Evolutionary conservation across 2,113 vertebrate species (phyloP).

Genomic region (Brachypodius melanocephalos): DNA sequence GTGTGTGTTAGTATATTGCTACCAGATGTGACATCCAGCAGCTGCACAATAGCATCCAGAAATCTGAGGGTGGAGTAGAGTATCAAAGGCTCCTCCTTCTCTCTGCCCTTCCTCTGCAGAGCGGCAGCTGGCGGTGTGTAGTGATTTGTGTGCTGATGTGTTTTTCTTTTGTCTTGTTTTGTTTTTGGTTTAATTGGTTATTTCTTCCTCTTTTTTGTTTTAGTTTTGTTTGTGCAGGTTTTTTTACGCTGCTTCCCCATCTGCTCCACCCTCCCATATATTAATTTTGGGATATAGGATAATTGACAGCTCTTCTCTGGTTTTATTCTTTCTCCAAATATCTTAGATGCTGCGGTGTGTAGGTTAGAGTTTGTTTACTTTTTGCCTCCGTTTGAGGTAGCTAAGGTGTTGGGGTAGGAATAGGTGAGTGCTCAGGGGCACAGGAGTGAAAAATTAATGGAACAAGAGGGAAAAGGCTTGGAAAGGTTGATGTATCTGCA

Average conservation of each 20-base stretch:
- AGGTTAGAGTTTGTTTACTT: not conserved
- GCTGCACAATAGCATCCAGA: not conserved
- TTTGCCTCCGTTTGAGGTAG: not conserved
- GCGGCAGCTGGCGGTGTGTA: not conserved
- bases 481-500: not conserved
- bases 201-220: not conserved
- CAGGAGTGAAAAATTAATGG: not conserved
- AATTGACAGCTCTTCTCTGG: not conserved
- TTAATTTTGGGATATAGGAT: not conserved
- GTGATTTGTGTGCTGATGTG: fast-evolving
- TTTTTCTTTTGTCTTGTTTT: not conserved
- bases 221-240: not conserved
- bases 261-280: fast-evolving
- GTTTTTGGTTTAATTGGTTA: not conserved
- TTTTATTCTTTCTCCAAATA: not conserved
- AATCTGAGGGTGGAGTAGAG: not conserved
- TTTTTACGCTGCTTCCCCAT: fast-evolving
- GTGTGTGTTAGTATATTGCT: not conserved
- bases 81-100: not conserved
- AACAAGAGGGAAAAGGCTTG: not conserved
- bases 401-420: not conserved
- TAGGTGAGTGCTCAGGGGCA: not conserved
- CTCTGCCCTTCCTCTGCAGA: not conserved
- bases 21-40: slow-evolving; percentile 24
- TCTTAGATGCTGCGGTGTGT: not conserved